Evolutionary conservation across 2,113 vertebrate species (phyloP), one percentile per base, ranked within the genome.

Genomic region (Heterochromis multidens): DNA sequence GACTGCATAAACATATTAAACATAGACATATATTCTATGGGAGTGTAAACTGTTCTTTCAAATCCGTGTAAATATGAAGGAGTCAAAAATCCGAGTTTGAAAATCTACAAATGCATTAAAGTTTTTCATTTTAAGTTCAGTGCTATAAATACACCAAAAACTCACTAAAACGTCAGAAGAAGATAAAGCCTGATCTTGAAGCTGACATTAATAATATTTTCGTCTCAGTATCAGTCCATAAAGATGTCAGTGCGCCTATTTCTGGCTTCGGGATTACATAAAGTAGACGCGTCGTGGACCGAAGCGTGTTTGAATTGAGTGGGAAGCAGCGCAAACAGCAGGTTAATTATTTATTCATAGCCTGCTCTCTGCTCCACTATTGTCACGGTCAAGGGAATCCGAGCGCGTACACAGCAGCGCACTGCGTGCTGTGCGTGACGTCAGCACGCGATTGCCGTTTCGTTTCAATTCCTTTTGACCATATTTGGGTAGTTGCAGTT

Each of bases 401-500:
- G 86, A 83, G 16, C 80, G 56, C 74, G 19, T 12, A 40, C 54
- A 59, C 82, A 35, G 78, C 82, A 76, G 63, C 78, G 29, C 89
- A 21, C 49, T 90, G 81, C 89, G 93, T 89, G 37, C 81, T 5
- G 29, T 3, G 27, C 46, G 31, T 91, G 90, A 95, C 95, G 94
- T 95, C 93, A 95, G 2, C 52, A 86, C 94, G 95, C 88, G 33
- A 19, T 7, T 46, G 52, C 70, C 19, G 76, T 14, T 7, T 5
- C 85, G 77, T 83, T 4, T 52, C 31, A 89, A 78, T 95, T 96
- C 95, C 93, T 81, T n/a, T 31, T 95, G 93, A 43, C 95, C 96
- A 96, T 93, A 88, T 95, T 91, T 94, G 93, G 96, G 91, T 61
- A 37, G 43, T 8, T 93, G 90, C 82, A 77, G 94, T 86, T 96